Evolutionary conservation across 2,888 invertebrate species (phyloP), one percentile per base, ranked within the genome.

Genomic region (Bruchidius siliquastri): DNA sequence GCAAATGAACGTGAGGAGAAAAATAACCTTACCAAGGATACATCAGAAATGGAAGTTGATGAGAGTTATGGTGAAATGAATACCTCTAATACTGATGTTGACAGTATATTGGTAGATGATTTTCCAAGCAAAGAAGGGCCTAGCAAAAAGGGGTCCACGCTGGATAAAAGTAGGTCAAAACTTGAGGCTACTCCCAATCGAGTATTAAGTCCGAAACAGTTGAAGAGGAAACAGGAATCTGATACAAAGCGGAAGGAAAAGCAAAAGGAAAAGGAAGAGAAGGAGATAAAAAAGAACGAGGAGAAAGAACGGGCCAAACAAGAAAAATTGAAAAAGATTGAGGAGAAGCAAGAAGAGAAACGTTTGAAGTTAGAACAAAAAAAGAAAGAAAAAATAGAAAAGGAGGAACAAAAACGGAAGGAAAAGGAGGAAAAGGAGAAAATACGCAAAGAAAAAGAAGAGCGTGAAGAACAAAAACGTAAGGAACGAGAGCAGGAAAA

Each of bases 401-500:
- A 91, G 76, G 81, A 79, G 74, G 84, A 85, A 77, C 82, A 85
- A 77, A 82, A 83, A 72, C 81, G 82, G 75, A 79, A 80, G 76
- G 89, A 83, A 85, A 86, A 84, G 83, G 91, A 85, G 78, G 82
- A 84, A 75, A 80, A 80, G 22, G 84, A 84, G 75, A 79, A 82
- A 76, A 49, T 49, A 13, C 8, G 49, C 1, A 49, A 49, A 49
- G 49, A 49, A 1, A 49, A 13, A 49, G 49, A 49, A 49, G 68
- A 87, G 87, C 21, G 22, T 32, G 87, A 85, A 77, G 87, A 87
- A 73, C 87, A 87, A 77, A 88, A 88, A 77, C 86, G 86, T 66
- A 86, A 85, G 69, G 91, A 87, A 86, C 93, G 89, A 77, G 90
- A 91, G 79, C 87, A 87, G 70, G 90, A 91, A 79, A 92, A 87